Percentiles rank a stretch among this genome's conserved stretches.
Evolutionary conservation across 35 echinoderm and acorn worm genomes (phyloP).

Genomic region (Strongylocentrotus purpuratus): DNA sequence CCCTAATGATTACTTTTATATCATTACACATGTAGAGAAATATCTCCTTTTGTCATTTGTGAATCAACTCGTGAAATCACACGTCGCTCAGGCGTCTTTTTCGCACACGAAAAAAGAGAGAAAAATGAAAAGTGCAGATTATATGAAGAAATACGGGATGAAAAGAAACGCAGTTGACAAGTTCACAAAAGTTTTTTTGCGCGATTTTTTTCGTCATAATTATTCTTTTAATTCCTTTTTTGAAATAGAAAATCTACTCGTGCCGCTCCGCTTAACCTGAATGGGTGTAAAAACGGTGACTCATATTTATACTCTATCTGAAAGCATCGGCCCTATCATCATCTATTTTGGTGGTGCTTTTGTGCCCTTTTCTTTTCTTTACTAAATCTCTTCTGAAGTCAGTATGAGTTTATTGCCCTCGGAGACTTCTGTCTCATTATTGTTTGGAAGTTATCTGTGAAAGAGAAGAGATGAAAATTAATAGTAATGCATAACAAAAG

Average conservation of each 20-base stretch:
- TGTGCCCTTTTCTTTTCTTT: background rate
- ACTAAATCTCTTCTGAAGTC: background rate
- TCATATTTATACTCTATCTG: background rate
- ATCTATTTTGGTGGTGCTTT: background rate
- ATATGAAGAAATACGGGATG: background rate
- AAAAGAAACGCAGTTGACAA: background rate
- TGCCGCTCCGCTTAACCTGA: background rate
- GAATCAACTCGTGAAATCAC: background rate
- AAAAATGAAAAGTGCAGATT: background rate
- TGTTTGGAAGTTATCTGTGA: background rate
- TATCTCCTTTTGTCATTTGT: background rate
- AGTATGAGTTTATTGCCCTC: conserved; percentile 2
- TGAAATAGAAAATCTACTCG: background rate
- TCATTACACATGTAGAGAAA: background rate
- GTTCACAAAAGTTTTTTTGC: background rate
- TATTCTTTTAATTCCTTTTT: background rate
- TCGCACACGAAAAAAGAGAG: background rate
- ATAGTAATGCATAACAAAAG: too few species aligned
- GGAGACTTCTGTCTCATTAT: background rate
- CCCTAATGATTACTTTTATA: background rate
- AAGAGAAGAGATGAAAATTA: background rate
- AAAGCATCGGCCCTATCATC: background rate
- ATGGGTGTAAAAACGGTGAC: background rate
- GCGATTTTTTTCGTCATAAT: background rate
- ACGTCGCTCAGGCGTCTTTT: background rate